Conservation (phyloP, 2,888 invertebrate genomes). For the Poecilobothrus nobilitatus region DNA sequence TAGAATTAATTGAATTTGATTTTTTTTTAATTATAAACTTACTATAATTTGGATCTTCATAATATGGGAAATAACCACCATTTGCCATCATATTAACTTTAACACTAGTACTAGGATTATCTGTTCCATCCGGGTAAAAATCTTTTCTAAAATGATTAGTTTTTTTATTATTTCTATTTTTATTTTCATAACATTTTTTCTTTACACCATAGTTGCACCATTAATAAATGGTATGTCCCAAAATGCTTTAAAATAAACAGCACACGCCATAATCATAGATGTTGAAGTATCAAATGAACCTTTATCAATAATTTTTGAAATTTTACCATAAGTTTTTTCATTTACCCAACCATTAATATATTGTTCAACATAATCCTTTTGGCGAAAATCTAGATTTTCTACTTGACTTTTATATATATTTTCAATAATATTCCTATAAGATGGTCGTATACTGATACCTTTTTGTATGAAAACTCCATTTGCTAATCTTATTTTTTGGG, state of each 20-base stretch:
- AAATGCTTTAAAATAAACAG: slow-evolving; percentile 53
- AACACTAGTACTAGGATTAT: slow-evolving; percentile 27
- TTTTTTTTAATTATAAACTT: slow-evolving; percentile 7
- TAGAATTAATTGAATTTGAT: no score
- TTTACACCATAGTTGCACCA: slow-evolving; percentile 39
- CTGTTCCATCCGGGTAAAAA: slow-evolving; percentile 48
- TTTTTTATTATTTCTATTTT: neutral
- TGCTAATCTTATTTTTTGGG: slow-evolving; percentile 43
- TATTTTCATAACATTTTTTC: neutral
- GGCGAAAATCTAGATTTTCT: slow-evolving; percentile 47
- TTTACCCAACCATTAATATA: slow-evolving; percentile 54
- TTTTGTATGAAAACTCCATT: slow-evolving; percentile 52
- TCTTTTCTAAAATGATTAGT: slow-evolving; percentile 25
- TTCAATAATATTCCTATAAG: slow-evolving; percentile 45
- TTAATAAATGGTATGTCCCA: slow-evolving; percentile 57
- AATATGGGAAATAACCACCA: slow-evolving; percentile 52
- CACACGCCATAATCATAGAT: slow-evolving; percentile 53
- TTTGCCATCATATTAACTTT: slow-evolving; percentile 56
- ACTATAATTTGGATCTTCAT: slow-evolving; percentile 31
- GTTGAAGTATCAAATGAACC: slow-evolving; percentile 45
- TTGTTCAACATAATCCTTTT: slow-evolving; percentile 39
- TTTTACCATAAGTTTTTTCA: slow-evolving; percentile 51
- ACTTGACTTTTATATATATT: slow-evolving; percentile 49
- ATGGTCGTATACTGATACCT: slow-evolving; percentile 47
- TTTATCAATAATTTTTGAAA: slow-evolving; percentile 47